These are phyloP conservation scores for Nyctibius grandis DNA, from an alignment of 2,797 vertebrate species.

Conservation along the genomic window DNA sequence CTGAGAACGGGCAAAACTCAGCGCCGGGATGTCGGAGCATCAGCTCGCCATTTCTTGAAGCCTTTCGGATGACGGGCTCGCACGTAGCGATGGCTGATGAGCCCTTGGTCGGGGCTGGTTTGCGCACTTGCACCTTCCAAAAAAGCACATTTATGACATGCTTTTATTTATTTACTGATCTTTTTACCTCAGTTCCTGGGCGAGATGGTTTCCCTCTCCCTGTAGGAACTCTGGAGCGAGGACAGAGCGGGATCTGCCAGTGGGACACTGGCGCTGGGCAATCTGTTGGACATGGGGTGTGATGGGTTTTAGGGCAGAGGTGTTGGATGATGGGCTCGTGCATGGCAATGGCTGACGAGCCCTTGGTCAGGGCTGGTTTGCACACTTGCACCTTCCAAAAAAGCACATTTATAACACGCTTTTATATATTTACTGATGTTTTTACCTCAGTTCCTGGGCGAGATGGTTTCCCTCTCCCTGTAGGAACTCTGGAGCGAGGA, in stretches of 20 bases:
- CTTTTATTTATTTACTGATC: neutral
- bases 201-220: neutral
- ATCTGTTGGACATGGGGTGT: fast-evolving
- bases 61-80: fast-evolving
- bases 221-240: neutral
- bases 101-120: neutral
- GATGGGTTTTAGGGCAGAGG: neutral
- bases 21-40: neutral
- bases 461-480: neutral
- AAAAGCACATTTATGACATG: fast-evolving
- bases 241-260: neutral
- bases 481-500: neutral
- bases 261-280: no score
- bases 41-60: fast-evolving
- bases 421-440: neutral
- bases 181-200: neutral
- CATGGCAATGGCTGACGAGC: no score
- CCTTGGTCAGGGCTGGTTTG: neutral
- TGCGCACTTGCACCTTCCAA: fast-evolving
- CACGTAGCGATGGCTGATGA: fast-evolving
- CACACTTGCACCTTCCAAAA: fast-evolving
- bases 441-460: fast-evolving
- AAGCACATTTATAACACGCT: fast-evolving
- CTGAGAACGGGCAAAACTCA: neutral
- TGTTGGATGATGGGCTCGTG: no score